Base-by-base conservation (phyloP, 2,888 invertebrate species). In the Plebejus argus region DNA sequence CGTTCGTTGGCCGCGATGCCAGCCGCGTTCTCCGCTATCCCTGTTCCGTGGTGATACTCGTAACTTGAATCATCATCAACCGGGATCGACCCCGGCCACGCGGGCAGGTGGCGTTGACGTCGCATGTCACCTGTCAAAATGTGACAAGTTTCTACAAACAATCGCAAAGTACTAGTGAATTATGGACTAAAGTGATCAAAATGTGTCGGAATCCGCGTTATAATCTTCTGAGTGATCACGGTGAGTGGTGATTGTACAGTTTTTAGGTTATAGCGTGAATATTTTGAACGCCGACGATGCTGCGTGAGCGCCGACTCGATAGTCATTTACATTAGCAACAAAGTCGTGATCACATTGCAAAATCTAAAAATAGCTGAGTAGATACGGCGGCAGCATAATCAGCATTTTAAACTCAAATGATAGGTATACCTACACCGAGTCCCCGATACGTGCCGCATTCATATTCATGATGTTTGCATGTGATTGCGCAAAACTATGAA, bases 331-430 rank as follows among this genome's bases (percentile, higher is more conserved):
- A 91, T 89, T 91, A 87, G 86, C 89, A 91, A 93, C 92, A 92
- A 92, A 92, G 93, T 90, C 90, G 90, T 91, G 93, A 91, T 94
- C 93, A 93, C 88, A 89, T 90, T 89, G 87, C 88, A 86, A 87
- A 89, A 87, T 92, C 93, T 94, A 93, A 86, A 92, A 92, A 94
- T 94, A 94, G 90, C 88, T 84, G 83, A 82, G 83, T 86, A 85
- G 90, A 90, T 89, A 91, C 91, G 91, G 90, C 84, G 83, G 82
- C 84, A 80, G 88, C 89, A 90, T 94, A 93, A 92, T 92, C 91
- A 91, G 88, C 87, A 89, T 89, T 90, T 91, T 90, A 90, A 39
- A 72, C 45, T 45, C 20, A 45, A 45, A 72, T 72, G 45, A 72
- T 72, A 72, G 45, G 45, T 72, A 39, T 72, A 39, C 39, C 45